A percentile compares a stretch with the other conserved stretches of the same genome.
phyloP scores from a whole-genome alignment of 1,140 invertebrate species.

The Saccostrea glomerata region DNA sequence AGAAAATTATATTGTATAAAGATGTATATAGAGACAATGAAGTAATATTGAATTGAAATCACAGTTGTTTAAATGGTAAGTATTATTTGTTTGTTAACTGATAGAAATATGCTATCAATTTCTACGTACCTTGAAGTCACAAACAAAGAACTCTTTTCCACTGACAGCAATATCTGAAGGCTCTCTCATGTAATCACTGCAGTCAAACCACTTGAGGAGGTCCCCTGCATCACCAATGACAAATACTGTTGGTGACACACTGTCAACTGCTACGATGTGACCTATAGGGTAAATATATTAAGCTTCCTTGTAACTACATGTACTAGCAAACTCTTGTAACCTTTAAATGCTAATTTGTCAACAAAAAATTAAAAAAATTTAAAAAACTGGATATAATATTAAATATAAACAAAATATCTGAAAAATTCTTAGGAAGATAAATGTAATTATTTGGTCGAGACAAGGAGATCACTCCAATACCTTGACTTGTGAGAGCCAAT shows the following conservation, averaged over 20 bases:
- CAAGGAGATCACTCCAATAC: slow-evolving; percentile 71
- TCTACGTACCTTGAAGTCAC: slow-evolving; percentile 90
- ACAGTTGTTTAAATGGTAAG: too few species aligned
- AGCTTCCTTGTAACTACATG: too few species aligned
- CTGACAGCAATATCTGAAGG: slow-evolving; percentile 97
- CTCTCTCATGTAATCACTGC: slow-evolving; percentile 97
- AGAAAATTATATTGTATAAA: too few species aligned
- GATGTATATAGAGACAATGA: too few species aligned
- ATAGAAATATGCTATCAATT: background rate
- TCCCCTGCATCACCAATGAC: slow-evolving; percentile 94
- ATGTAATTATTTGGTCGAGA: too few species aligned
- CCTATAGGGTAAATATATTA: slow-evolving; percentile 65
- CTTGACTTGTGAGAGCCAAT: slow-evolving; percentile 92
- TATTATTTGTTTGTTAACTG: background rate
- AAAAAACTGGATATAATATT: too few species aligned
- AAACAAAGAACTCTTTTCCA: slow-evolving; percentile 97
- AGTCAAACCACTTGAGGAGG: slow-evolving; percentile 96
- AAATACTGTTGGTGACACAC: slow-evolving; percentile 97
- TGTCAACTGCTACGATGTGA: slow-evolving; percentile 97
- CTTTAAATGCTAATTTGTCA: too few species aligned
- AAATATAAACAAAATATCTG: too few species aligned
- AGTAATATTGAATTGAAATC: too few species aligned
- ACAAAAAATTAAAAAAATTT: too few species aligned
- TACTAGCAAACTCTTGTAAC: too few species aligned
- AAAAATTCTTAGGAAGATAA: too few species aligned